Base-by-base conservation (phyloP, 2,797 vertebrate genomes). In the Parambassis ranga region DNA sequence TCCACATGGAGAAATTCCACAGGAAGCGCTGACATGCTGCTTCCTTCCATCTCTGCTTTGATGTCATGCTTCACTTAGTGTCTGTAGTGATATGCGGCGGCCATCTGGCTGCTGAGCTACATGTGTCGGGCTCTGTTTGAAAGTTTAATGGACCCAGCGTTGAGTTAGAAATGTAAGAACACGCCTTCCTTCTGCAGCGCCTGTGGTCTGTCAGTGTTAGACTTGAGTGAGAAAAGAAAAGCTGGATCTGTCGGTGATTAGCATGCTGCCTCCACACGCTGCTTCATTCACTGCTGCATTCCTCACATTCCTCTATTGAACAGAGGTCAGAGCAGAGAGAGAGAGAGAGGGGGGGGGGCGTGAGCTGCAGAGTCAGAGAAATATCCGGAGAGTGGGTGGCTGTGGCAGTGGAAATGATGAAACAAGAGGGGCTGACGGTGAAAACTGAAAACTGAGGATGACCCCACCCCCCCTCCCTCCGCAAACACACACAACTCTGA, bases 241-340 rank as follows among this genome's bases (percentile, higher is more conserved):
- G 26, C 31, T 68, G 42, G 19, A 7, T 24, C 24, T 4, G 23
- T 50, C 64, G 60, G 24, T 42, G 41, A 59, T 30, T 59, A 63
- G 46, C 48, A 63, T 59, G 48, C 50, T 2, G 30, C 60, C 55
- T 28, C 75, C 72, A 0, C 24, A 57, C 16, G 10, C 18, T n/a
- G n/a, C n/a, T n/a, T 55, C 59, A 62, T 76, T 81, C 73, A 66
- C 37, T 10, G 50, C 42, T 58, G 44, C 84, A 89, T 89, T 86
- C 82, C 8, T 77, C 48, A 18, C 67, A 87, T 89, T 77, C 82
- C 49, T 74, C 7, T 33, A 22, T 42, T 71, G 31, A 66, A 19
- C 44, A 47, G 67, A 71, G 74, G 69, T 63, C 65, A 56, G 23
- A 44, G 3, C 33, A 44, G 42, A 51, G 18, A 49, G 24, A 22